phyloP scores from a whole-genome alignment of 2,888 invertebrate genomes.

The Brenthis hecate region DNA sequence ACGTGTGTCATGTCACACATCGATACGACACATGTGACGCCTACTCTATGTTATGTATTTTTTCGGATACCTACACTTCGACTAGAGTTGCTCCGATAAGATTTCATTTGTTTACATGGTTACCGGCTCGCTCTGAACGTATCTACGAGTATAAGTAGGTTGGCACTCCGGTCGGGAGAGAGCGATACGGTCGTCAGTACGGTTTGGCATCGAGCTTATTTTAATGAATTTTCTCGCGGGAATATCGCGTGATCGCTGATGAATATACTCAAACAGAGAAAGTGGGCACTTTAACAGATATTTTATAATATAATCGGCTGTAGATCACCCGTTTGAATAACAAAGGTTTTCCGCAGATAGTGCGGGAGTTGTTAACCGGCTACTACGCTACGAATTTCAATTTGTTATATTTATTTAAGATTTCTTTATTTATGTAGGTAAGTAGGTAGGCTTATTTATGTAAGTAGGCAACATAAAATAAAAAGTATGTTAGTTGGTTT shows the following conservation, averaged over 20 bases:
- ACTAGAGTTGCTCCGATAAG: neutral
- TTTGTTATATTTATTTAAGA: no score
- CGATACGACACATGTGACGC: conserved; percentile 76
- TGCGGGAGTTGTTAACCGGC: neutral
- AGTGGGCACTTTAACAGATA: conserved; percentile 16
- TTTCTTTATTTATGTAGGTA: no score
- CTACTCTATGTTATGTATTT: conserved; percentile 71
- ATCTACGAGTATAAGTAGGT: neutral
- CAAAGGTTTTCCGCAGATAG: conserved; percentile 12
- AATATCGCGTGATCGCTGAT: conserved; percentile 34
- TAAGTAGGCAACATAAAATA: no score
- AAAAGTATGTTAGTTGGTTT: no score
- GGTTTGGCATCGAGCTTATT: conserved; percentile 27
- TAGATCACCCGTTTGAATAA: conserved; percentile 9
- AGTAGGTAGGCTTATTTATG: no score
- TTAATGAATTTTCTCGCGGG: conserved; percentile 33
- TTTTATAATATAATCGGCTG: conserved; percentile 21
- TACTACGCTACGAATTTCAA: neutral
- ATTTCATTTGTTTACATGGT: conserved; percentile 12
- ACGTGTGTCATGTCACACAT: conserved; percentile 66
- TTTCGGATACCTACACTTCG: conserved; percentile 61
- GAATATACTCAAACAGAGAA: conserved; percentile 32
- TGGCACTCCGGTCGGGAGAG: conserved; percentile 24
- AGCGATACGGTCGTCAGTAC: conserved; percentile 23
- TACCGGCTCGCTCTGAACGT: neutral